Percentiles rank a stretch among this genome's conserved stretches.
Evolutionary conservation across 1,140 invertebrate species (phyloP).

Genomic region (Camponotus pennsylvanicus): DNA sequence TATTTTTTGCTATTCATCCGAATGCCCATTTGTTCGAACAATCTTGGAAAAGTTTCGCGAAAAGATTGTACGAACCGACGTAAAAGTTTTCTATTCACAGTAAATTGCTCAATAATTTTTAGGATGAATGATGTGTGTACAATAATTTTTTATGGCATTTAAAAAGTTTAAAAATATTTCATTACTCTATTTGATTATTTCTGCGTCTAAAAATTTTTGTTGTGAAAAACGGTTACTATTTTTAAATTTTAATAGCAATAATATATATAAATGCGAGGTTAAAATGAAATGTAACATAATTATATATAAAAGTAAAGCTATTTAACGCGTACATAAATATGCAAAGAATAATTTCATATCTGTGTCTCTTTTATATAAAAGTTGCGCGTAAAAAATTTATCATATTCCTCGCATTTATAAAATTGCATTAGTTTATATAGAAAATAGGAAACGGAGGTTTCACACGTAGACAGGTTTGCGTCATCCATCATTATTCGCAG

Average conservation of each 20-base stretch:
- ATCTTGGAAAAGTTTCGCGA: conserved; percentile 22
- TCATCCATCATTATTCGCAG: conserved; percentile 31
- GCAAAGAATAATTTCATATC: neutral
- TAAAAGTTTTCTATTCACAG: neutral
- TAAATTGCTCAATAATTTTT: neutral
- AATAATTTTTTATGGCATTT: neutral
- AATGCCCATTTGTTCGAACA: neutral
- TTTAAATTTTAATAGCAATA: neutral
- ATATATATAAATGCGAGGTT: neutral
- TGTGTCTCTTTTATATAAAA: neutral
- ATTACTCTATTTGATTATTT: neutral
- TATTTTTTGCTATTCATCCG: neutral
- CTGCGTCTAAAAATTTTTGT: neutral
- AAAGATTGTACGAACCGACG: neutral
- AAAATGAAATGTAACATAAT: neutral
- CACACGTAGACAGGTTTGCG: neutral
- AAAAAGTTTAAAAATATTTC: neutral
- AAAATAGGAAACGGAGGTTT: conserved; percentile 17
- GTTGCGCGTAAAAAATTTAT: neutral
- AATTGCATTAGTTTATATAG: neutral
- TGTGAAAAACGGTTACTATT: neutral
- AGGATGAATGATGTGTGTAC: neutral
- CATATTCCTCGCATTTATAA: neutral
- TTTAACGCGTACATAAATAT: neutral
- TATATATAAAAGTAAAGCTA: neutral